A percentile compares a stretch with the other conserved stretches of the same genome.
Evolutionary conservation across 2,113 vertebrate genomes (phyloP).

Genomic region (Corvus cornix): DNA sequence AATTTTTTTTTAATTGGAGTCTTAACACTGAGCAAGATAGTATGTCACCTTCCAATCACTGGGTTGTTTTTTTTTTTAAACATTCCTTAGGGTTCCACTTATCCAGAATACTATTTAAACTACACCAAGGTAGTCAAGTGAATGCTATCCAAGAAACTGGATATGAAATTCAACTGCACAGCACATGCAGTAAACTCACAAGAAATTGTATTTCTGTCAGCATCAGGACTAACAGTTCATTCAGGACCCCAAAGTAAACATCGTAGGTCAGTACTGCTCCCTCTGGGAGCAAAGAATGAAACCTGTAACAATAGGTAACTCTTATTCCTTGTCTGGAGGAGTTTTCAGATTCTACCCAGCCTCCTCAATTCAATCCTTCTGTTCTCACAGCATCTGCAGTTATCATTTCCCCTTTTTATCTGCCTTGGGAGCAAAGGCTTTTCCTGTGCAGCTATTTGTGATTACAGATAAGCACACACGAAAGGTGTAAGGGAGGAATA

Average conservation of each 20-base stretch:
- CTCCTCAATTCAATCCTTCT: not conserved
- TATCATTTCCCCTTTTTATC: not conserved
- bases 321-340: not conserved
- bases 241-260: not conserved
- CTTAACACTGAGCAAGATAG: not conserved
- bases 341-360: not conserved
- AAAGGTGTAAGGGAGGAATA: not conserved
- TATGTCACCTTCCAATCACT: not conserved
- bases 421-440: not conserved
- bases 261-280: fast-evolving
- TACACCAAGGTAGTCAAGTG: not conserved
- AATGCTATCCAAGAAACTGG: not conserved
- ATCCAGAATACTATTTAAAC: not conserved
- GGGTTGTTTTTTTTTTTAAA: not conserved
- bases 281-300: not conserved
- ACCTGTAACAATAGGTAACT: not conserved
- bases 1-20: not conserved
- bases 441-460: not conserved
- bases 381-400: not conserved
- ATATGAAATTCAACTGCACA: not conserved
- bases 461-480: not conserved
- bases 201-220: not conserved
- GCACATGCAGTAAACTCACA: not conserved
- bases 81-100: not conserved
- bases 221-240: not conserved